These are phyloP conservation scores for Gallinago stenura DNA, from an alignment of 2,797 vertebrate species.

Conservation along the genomic window DNA sequence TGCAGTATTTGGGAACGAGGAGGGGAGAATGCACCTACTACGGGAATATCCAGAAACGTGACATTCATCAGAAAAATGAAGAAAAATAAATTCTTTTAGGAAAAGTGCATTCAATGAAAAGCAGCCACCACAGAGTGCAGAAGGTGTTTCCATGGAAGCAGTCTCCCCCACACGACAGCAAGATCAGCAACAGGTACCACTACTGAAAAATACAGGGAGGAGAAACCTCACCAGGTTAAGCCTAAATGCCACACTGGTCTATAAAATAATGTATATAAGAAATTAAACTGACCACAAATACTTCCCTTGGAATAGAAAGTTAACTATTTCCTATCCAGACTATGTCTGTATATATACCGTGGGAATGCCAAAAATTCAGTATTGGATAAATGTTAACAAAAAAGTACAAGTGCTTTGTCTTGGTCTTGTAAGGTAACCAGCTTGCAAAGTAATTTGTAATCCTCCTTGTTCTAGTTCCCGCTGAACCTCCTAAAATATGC, in stretches of 20 bases:
- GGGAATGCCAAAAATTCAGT: neutral
- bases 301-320: neutral
- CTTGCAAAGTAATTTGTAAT: neutral
- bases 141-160: slow-evolving; percentile 35
- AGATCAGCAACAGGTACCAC: neutral
- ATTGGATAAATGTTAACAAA: neutral
- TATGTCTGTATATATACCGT: neutral
- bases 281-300: neutral
- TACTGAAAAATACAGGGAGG: neutral
- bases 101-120: neutral
- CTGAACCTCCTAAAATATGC: neutral
- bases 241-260: neutral
- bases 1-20: neutral
- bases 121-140: neutral
- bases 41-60: neutral
- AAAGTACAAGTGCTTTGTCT: neutral
- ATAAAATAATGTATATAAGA: neutral
- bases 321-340: neutral
- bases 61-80: neutral
- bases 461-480: neutral
- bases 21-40: neutral
- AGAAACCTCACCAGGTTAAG: neutral
- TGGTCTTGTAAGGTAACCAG: neutral
- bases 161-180: neutral
- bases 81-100: neutral